Conservation (phyloP, 2,888 invertebrate species). For the Hemistola chrysoprasaria region DNA sequence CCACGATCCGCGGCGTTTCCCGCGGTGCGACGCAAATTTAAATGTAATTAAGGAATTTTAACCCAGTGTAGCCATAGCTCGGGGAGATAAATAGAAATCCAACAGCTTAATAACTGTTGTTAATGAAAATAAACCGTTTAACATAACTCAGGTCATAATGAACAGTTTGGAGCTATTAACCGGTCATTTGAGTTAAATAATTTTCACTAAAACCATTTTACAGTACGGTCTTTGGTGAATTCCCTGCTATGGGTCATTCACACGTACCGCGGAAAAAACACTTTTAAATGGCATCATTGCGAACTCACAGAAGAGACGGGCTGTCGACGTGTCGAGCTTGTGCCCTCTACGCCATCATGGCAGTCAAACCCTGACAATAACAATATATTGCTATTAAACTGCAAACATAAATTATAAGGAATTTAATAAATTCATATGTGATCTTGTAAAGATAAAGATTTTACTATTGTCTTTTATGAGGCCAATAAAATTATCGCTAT, state of each 20-base stretch:
- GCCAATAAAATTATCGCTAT: constrained; percentile 16
- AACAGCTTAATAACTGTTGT: constrained; percentile 54
- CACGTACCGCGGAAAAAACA: no score
- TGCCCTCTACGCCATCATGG: no score
- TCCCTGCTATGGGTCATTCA: no score
- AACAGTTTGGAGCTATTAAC: constrained; percentile 41
- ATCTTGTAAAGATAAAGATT: constrained; percentile 4
- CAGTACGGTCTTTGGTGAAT: no score
- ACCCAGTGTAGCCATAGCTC: constrained; percentile 9
- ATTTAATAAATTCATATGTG: no score
- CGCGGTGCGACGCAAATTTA: constrained; percentile 63
- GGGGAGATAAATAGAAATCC: constrained; percentile 18
- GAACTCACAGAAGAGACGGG: no score
- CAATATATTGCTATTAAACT: no score
- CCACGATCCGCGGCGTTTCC: constrained; percentile 60
- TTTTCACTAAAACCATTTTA: constrained; percentile 32
- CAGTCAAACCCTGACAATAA: no score
- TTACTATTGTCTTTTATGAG: constrained; percentile 9
- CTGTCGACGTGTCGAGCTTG: no score
- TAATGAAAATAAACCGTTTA: constrained; percentile 46
- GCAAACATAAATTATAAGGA: no score
- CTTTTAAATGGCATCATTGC: no score
- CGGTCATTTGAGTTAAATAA: constrained; percentile 40
- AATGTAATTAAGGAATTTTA: constrained; percentile 52
- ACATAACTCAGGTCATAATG: constrained; percentile 47